phyloP scores from a whole-genome alignment of 2,888 invertebrate genomes.

The Cyclophora albipunctata region DNA sequence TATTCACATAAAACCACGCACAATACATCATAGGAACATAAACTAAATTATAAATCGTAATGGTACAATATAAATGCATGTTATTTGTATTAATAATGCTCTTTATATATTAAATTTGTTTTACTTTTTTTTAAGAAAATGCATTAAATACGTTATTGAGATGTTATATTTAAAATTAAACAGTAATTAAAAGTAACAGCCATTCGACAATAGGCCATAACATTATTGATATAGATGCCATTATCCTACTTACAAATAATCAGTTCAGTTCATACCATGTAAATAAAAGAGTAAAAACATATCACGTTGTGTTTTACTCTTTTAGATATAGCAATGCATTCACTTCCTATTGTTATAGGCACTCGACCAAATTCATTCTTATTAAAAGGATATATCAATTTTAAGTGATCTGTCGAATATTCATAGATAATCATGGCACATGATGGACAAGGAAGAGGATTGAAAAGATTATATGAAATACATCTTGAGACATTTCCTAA shows the following conservation, averaged over 20 bases:
- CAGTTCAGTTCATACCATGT: not conserved
- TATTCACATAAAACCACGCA: conserved; percentile 1
- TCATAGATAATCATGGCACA: conserved; percentile 5
- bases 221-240: conserved; percentile 1
- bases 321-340: not conserved
- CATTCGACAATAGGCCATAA: not conserved
- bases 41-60: conserved; percentile 22
- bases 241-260: not conserved
- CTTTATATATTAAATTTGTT: conserved; percentile 21
- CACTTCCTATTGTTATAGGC: not conserved
- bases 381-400: not conserved
- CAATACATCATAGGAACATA: conserved; percentile 24
- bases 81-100: conserved; percentile 21
- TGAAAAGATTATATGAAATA: too few relatives aligned
- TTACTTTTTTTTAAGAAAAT: conserved; percentile 27
- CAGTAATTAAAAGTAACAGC: too few relatives aligned
- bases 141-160: conserved; percentile 6
- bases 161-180: too few relatives aligned
- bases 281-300: not conserved
- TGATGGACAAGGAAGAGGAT: not conserved
- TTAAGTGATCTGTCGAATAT: conserved; percentile 13
- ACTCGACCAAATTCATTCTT: not conserved
- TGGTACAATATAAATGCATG: conserved; percentile 44
- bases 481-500: too few relatives aligned
- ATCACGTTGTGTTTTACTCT: not conserved